phyloP scores from a whole-genome alignment of 2,888 invertebrate species.

The Isotomurus palustris region DNA sequence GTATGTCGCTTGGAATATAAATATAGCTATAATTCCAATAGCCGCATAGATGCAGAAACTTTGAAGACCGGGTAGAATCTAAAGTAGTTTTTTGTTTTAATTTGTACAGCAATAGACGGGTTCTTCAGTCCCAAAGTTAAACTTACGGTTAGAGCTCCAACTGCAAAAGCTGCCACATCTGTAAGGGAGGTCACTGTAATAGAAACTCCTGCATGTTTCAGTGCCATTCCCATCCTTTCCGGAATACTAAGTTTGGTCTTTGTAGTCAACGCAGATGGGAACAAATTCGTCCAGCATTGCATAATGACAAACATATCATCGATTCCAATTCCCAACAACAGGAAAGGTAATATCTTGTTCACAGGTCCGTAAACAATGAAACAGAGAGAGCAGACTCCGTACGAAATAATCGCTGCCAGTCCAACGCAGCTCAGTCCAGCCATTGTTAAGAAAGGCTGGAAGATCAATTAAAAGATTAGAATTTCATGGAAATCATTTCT shows the following conservation, averaged over 20 bases:
- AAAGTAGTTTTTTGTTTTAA: conserved; percentile 10
- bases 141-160: conserved; percentile 68
- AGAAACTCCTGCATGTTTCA: conserved; percentile 75
- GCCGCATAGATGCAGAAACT: conserved; percentile 79
- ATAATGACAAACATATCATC: conserved; percentile 82
- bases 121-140: neutral
- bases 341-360: conserved; percentile 73
- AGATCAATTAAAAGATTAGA: conserved; percentile 34
- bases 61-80: conserved; percentile 71
- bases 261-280: neutral
- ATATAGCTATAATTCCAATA: conserved; percentile 68
- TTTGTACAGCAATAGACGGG: neutral
- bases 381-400: conserved; percentile 65
- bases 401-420: conserved; percentile 66
- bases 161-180: conserved; percentile 71
- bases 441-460: conserved; percentile 61
- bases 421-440: conserved; percentile 67
- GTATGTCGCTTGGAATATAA: conserved; percentile 69
- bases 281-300: conserved; percentile 65
- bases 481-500: neutral
- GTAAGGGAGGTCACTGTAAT: conserved; percentile 78
- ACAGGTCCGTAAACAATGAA: conserved; percentile 74
- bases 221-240: conserved; percentile 63
- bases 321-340: conserved; percentile 70
- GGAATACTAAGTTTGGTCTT: conserved; percentile 52